Evolutionary conservation across 2,113 vertebrate species (phyloP).

Genomic region (Ctenomys sociabilis): DNA sequence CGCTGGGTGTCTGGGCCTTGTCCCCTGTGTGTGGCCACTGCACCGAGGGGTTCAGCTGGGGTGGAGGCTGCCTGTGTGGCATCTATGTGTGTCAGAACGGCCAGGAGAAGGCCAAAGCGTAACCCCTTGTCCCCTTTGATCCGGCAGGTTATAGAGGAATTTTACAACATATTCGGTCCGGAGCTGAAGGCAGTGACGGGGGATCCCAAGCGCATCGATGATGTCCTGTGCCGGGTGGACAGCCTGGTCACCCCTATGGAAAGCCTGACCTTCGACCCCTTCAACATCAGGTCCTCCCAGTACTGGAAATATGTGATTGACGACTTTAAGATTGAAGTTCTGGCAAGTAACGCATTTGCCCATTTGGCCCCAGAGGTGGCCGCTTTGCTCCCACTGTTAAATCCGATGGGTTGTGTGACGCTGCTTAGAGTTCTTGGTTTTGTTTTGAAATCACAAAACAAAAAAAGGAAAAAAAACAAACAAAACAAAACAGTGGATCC

Average conservation of each 20-base stretch:
- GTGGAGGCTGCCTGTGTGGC: not conserved
- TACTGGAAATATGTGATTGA: slow-evolving; percentile 92
- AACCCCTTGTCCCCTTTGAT: not conserved
- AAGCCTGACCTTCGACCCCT: slow-evolving; percentile 90
- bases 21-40: not conserved
- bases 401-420: not conserved
- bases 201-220: slow-evolving; percentile 88
- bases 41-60: not conserved
- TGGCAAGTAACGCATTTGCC: slow-evolving; percentile 80
- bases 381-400: accelerated
- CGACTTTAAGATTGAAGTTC: slow-evolving; percentile 89
- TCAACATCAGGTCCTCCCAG: slow-evolving; percentile 84
- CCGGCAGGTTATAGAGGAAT: slow-evolving; percentile 91
- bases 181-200: slow-evolving; percentile 92
- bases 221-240: slow-evolving; percentile 89
- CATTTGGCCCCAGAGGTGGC: accelerated
- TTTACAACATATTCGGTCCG: slow-evolving; percentile 92
- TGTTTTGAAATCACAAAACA: not conserved
- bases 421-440: not conserved
- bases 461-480: too few species aligned
- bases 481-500: not conserved
- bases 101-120: accelerated
- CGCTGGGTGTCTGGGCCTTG: not conserved
- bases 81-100: accelerated
- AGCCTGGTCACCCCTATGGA: slow-evolving; percentile 89